phyloP scores from a whole-genome alignment of 2,113 vertebrate species.

The Phalacrocorax pelagicus region DNA sequence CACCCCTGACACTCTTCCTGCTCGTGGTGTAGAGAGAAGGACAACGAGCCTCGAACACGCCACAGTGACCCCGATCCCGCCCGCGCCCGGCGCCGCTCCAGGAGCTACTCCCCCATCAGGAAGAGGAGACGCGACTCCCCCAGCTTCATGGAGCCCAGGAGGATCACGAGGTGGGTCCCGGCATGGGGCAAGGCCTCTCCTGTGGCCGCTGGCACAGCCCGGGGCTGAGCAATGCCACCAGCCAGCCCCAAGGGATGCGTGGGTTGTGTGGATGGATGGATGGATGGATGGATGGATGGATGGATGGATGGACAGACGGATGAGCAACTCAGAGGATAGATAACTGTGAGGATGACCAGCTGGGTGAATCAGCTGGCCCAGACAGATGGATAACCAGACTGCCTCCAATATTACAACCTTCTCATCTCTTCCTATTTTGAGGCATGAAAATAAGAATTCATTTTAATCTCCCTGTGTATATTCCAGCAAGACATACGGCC shows the following conservation, averaged over 20 bases:
- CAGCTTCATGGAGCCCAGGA: constrained; percentile 97
- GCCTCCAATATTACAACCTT: neutral
- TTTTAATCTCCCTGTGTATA: neutral
- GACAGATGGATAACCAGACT: neutral
- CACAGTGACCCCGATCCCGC: constrained; percentile 85
- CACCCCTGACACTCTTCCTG: neutral
- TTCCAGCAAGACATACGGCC: neutral
- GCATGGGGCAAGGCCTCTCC: fast-evolving
- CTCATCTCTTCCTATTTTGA: neutral
- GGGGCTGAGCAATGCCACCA: neutral
- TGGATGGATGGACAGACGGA: fast-evolving
- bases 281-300: fast-evolving
- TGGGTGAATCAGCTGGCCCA: neutral
- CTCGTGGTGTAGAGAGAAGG: constrained; percentile 81
- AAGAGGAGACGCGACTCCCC: constrained; percentile 95
- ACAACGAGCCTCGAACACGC: constrained; percentile 80
- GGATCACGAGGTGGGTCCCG: constrained; percentile 90
- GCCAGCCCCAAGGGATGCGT: fast-evolving
- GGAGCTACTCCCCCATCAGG: constrained; percentile 96
- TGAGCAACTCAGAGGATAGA: neutral
- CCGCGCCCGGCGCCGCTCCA: constrained; percentile 87
- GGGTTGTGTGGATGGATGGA: no score
- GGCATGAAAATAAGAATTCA: neutral
- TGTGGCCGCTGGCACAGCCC: fast-evolving
- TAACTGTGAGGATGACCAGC: neutral